A percentile compares a stretch with the other conserved stretches of the same genome.
Evolutionary conservation across 1,140 invertebrate species (phyloP).

Genomic region (Aphelinus certus): DNA sequence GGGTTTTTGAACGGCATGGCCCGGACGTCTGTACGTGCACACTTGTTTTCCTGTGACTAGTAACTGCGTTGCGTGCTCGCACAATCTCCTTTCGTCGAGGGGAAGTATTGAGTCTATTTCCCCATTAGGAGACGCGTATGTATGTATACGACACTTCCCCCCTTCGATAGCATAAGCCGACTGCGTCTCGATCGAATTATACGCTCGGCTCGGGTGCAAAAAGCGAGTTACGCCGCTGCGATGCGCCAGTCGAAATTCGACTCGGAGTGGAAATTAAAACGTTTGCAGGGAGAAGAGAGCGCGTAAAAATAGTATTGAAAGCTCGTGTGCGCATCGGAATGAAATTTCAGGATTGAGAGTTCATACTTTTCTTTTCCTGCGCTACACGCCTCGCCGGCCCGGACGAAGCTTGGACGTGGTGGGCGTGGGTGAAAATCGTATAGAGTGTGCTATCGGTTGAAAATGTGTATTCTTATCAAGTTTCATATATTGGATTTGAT

Average conservation of each 20-base stretch:
- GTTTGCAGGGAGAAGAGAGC: neutral
- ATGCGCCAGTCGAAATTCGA: slow-evolving; percentile 26
- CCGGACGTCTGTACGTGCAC: slow-evolving; percentile 37
- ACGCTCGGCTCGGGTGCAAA: slow-evolving; percentile 20
- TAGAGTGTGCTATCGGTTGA: too few species aligned
- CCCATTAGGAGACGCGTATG: slow-evolving; percentile 43
- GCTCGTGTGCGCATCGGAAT: neutral
- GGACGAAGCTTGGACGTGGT: too few species aligned
- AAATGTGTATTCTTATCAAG: too few species aligned
- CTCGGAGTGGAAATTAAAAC: slow-evolving; percentile 27
- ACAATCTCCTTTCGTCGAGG: slow-evolving; percentile 19
- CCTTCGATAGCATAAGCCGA: neutral
- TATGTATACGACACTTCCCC: slow-evolving; percentile 16
- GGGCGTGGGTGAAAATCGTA: too few species aligned
- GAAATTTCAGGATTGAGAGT: neutral
- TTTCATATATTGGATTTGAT: too few species aligned
- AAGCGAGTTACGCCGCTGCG: neutral
- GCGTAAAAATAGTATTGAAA: neutral
- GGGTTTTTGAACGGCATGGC: slow-evolving; percentile 10
- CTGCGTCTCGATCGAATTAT: slow-evolving; percentile 23
- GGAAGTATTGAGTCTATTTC: slow-evolving; percentile 50
- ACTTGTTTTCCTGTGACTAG: slow-evolving; percentile 31
- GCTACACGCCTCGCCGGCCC: too few species aligned
- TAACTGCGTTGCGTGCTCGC: slow-evolving; percentile 14
- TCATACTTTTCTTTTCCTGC: neutral